These are phyloP conservation scores for Agriopis marginaria DNA, from an alignment of 2,888 invertebrate genomes.

Conservation along the genomic window DNA sequence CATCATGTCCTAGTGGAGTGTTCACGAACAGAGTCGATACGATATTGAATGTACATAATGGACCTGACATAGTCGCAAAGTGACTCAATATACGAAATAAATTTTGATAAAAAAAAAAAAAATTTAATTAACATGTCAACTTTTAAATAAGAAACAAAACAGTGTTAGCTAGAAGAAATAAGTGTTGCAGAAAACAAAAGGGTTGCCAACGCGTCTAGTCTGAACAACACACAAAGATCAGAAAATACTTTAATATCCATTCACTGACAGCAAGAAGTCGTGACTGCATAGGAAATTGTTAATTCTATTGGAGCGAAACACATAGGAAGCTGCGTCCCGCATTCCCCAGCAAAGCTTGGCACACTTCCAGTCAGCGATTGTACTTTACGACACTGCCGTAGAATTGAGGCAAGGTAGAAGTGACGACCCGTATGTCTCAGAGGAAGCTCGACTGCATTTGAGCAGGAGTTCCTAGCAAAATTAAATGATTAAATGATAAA, in stretches of 20 bases:
- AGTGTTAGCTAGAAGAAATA: background rate
- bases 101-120: too few relatives aligned
- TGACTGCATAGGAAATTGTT: conserved; percentile 71
- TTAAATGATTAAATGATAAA: too few relatives aligned
- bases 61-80: too few relatives aligned
- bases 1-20: too few relatives aligned
- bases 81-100: too few relatives aligned
- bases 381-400: conserved; percentile 66
- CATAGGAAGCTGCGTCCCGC: conserved; percentile 69
- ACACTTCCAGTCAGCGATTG: conserved; percentile 76
- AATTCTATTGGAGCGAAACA: conserved; percentile 77
- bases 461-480: too few relatives aligned
- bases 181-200: conserved; percentile 1
- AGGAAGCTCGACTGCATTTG: too few relatives aligned
- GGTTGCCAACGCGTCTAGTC: conserved; percentile 3
- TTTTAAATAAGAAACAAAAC: too few relatives aligned
- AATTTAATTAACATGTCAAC: too few relatives aligned
- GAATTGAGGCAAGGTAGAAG: conserved; percentile 32
- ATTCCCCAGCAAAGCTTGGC: conserved; percentile 66
- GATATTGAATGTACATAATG: too few relatives aligned
- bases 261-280: conserved; percentile 55
- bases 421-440: background rate
- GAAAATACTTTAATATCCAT: conserved; percentile 40
- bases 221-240: conserved; percentile 32
- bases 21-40: too few relatives aligned